Evolutionary conservation across 1,140 invertebrate genomes (phyloP), one percentile per base, ranked within the genome.

Genomic region (Megalonaias nervosa): DNA sequence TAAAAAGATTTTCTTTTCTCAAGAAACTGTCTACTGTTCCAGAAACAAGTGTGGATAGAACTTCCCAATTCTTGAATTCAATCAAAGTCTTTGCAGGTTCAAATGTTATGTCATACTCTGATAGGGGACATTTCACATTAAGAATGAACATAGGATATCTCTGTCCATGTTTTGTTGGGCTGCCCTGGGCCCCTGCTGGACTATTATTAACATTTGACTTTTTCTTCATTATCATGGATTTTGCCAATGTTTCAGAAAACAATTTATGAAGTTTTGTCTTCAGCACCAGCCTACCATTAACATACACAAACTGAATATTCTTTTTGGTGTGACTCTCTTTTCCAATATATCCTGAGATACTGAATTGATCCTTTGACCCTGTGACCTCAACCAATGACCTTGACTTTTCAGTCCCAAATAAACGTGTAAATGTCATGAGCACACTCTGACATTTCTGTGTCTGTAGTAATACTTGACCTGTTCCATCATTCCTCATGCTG

Each of bases 61-160:
- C 76, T 57, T 92, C 87, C 92, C 92, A 94, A 73, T 94, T 91
- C 86, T 91, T 92, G 84, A 95, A 94, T 88, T 94, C 93, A 21
- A 94, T 88, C 38, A 91, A 76, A 66, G 90, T 92, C 85, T 93
- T 92, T 23, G 89, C 89, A 38, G 91, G 89, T 75, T 92, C 92
- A 80, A 92, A 89, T 62, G 87, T 91, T 4, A 94, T 90, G 81
- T 94, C 93, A 88, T 94, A 93, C 79, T 92, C 92, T 75, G 84
- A 88, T 69, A 91, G 86, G 16, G 93, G 92, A 83, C 94, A 94
- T 74, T 88, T 89, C 74, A 95, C 91, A 85, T 94, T 93, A 26
- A 94, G 71, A 69, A 94, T 88, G 91, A 92, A 95, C 73, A 93
- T 88, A 64, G 92, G 91, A 85, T 92, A 89, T 66, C 86, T 90